Conservation (phyloP, 2,113 vertebrate species). For the Erpornis zantholeuca region DNA sequence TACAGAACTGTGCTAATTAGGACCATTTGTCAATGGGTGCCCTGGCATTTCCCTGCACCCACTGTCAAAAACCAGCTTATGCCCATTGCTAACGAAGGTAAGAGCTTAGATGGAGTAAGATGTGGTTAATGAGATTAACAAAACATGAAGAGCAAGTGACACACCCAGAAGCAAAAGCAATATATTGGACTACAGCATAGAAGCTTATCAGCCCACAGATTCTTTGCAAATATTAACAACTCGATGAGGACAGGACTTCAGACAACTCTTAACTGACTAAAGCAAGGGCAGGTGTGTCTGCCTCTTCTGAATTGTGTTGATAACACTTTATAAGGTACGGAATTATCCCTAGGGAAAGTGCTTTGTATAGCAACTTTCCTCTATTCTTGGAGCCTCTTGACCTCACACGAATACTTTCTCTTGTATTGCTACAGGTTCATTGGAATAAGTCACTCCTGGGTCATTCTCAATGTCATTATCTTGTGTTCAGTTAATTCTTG, state of each 20-base stretch:
- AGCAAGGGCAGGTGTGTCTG: background rate
- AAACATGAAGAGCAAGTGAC: background rate
- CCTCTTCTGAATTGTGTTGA: background rate
- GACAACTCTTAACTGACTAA: background rate
- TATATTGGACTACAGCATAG: background rate
- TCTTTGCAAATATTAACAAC: background rate
- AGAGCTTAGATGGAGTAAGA: background rate
- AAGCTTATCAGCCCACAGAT: background rate
- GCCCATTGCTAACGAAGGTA: background rate
- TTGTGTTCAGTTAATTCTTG: background rate
- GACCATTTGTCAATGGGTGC: background rate
- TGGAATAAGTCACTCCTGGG: background rate
- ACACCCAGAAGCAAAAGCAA: conserved; percentile 4
- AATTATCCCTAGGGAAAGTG: background rate
- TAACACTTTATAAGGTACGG: background rate
- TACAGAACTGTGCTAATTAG: conserved; percentile 23
- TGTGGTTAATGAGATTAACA: background rate
- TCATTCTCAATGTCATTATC: background rate
- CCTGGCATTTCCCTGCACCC: background rate
- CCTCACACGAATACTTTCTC: background rate
- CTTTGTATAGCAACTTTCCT: background rate
- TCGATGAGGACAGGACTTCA: background rate
- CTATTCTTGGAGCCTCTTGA: background rate
- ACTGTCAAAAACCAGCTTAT: background rate
- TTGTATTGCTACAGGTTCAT: background rate